Percentiles rank a stretch among this genome's conserved stretches.
phyloP scores from a whole-genome alignment of 2,888 invertebrate species.

The Drosophila paranaensis region DNA sequence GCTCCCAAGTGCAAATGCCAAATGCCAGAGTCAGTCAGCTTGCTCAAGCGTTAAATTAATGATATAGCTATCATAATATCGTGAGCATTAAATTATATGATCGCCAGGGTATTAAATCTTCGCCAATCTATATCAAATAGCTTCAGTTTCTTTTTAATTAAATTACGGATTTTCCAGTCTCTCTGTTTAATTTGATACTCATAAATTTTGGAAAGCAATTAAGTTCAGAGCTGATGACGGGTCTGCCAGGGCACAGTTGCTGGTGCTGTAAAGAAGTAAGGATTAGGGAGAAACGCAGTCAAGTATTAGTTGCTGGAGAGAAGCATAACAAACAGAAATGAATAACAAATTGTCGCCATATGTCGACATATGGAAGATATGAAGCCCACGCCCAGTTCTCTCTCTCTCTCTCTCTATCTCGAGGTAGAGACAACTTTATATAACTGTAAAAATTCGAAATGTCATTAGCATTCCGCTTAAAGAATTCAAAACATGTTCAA shows the following conservation, averaged over 20 bases:
- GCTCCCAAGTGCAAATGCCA: background rate
- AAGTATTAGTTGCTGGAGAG: background rate
- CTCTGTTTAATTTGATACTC: conserved; percentile 24
- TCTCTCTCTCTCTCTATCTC: background rate
- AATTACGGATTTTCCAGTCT: conserved; percentile 23
- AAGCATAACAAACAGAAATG: background rate
- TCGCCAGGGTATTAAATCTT: conserved; percentile 6
- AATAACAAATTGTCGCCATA: background rate
- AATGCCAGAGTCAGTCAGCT: background rate
- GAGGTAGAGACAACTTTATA: no score
- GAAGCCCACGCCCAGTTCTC: background rate
- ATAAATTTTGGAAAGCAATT: conserved; percentile 48
- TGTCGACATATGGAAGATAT: background rate
- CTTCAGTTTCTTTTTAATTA: background rate
- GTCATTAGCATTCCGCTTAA: background rate
- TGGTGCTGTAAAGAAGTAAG: background rate
- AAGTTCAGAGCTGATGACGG: conserved; percentile 21
- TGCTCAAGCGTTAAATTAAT: conserved; percentile 2
- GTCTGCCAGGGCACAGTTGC: background rate
- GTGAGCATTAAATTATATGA: background rate
- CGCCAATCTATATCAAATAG: background rate
- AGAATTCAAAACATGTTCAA: conserved; percentile 11
- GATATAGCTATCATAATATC: background rate
- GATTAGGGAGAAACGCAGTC: background rate
- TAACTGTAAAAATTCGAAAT: conserved; percentile 1